Evolutionary conservation across 2,888 invertebrate species (phyloP).

Genomic region (Volucella inflata): DNA sequence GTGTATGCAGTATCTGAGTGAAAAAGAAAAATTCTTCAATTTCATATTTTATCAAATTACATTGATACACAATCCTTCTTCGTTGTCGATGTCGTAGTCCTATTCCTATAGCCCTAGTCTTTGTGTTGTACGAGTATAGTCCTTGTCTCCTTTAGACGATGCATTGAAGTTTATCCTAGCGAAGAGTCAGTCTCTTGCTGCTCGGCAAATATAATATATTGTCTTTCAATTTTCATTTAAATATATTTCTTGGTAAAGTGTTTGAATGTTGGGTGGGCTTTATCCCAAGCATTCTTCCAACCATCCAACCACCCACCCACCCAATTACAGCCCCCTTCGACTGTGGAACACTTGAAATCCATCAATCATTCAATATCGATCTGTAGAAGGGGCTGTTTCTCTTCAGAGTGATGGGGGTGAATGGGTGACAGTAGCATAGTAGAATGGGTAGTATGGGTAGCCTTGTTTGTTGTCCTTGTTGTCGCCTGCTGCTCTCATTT

Average conservation of each 20-base stretch:
- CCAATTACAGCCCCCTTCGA: background rate
- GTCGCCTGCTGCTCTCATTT: slow-evolving; percentile 80
- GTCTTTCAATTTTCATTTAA: slow-evolving; percentile 75
- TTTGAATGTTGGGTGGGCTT: slow-evolving; percentile 45
- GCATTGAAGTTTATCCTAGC: slow-evolving; percentile 36
- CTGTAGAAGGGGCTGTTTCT: slow-evolving; percentile 22
- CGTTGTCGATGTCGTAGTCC: slow-evolving; percentile 30
- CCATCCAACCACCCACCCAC: background rate
- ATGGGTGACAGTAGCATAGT: background rate
- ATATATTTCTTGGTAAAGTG: slow-evolving; percentile 69
- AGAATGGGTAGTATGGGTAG: slow-evolving; percentile 31
- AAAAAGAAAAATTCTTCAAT: slow-evolving; percentile 73
- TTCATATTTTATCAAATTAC: slow-evolving; percentile 76
- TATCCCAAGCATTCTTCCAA: background rate
- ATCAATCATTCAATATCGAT: slow-evolving; percentile 75
- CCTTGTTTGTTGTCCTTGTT: slow-evolving; percentile 72
- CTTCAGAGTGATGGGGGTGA: background rate
- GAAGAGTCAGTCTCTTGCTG: slow-evolving; percentile 40
- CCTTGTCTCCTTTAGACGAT: background rate
- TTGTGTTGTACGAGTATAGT: too few relatives aligned
- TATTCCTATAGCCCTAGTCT: background rate
- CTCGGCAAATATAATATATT: slow-evolving; percentile 71
- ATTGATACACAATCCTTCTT: slow-evolving; percentile 75
- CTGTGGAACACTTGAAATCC: slow-evolving; percentile 60
- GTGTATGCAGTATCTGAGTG: slow-evolving; percentile 40